Base-by-base conservation (phyloP, 1,140 invertebrate species). In the Conus betulinus region DNA sequence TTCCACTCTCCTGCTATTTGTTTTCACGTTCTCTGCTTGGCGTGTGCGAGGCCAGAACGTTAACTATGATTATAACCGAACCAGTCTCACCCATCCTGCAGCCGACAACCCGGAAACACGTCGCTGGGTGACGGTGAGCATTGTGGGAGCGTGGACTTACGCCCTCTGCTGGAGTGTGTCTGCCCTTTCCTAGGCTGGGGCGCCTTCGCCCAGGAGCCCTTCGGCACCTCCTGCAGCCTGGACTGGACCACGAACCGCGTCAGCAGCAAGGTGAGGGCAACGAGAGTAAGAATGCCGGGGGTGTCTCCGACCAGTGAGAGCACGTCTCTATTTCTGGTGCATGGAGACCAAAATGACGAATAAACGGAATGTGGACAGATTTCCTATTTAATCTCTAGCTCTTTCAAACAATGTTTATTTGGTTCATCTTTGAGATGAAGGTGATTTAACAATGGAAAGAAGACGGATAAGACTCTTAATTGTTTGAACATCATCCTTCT, bases 171-270 rank as follows among this genome's bases (percentile, higher is more conserved):
- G 85, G 85, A 86, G 84, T 13, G 84, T 13, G 39, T 67, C 3
- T 87, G 91, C 25, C 93, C 93, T 1, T 89, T 93, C 10, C 63
- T 93, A 27, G 91, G 91, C 23, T 90, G 91, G 85, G 92, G 91
- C 52, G 89, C 85, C 39, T 94, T 92, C 82, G 92, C 90, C 15
- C 90, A 91, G 27, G 93, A 94, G 84, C 93, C 92, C 3, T 94
- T 94, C 84, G 93, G 92, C 0, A 91, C 91, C 0, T 93, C 92
- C 57, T 93, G 93, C 88, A 93, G 93, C 0, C 83, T 94, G 20
- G 89, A 92, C 11, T 94, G 93, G 93, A 84, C 84, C 39, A 53
- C 84, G 25, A 20, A 7, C 25, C 52, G 15, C 11, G 55, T 57
- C n/a, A 83, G 81, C 39, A 51, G 5, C n/a, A 83, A 83, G 81